Evolutionary conservation across 1,140 invertebrate genomes (phyloP), one percentile per base, ranked within the genome.

Genomic region (Drepana arcuata): DNA sequence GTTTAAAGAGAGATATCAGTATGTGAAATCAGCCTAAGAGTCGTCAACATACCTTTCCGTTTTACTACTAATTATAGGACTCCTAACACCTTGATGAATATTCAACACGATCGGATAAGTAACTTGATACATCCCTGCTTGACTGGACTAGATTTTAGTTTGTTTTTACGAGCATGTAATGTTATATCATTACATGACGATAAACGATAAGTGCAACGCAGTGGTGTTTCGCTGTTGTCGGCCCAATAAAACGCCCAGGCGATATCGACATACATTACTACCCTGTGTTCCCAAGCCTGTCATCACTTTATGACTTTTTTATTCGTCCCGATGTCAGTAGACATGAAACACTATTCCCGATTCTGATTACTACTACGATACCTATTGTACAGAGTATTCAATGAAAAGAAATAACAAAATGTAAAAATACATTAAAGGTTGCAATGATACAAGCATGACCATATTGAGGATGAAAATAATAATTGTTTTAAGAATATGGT

Each of bases 231-330:
- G 65, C 69, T 54, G 68, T 66, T 70, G 61, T 61, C 63, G 65
- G 60, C 48, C 49, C 59, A 64, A 75, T 75, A 73, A 73, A 68
- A 59, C 57, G 56, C 49, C 41, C 48, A 48, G 42, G 45, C 36
- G 60, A 67, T 74, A 77, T 71, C 60, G 59, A 56, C 42, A 59
- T 58, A 65, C 70, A 64, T 73, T 65, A 68, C 68, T 47, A 55
- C 48, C 54, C 59, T 53, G 55, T 67, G 56, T 79, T 79, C 74
- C 74, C 74, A 79, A 63, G 67, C 66, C 44, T 70, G 70, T 71
- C 69, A 66, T 66, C 54, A 46, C 57, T 80, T 79, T 77, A 80
- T 74, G 66, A 71, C 75, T 71, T 77, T 80, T 80, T 80, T 80
- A 77, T 77, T 74, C 63, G 58, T 55, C 63, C 59, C 67, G 58